These are phyloP conservation scores for Epirrita christyi DNA, from an alignment of 2,888 invertebrate species.

Conservation along the genomic window DNA sequence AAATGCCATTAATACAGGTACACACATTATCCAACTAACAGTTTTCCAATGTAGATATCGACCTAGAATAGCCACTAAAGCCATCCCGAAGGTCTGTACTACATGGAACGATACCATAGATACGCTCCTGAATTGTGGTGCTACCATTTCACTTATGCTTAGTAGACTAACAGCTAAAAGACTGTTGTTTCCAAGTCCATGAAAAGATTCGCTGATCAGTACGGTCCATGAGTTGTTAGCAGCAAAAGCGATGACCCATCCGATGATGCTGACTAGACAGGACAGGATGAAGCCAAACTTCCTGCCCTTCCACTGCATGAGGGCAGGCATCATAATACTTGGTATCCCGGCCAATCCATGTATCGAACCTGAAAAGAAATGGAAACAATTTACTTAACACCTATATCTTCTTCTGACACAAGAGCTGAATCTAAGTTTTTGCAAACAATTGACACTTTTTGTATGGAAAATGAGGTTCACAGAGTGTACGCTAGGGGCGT, in stretches of 20 bases:
- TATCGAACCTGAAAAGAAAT: constrained; percentile 39
- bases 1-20: constrained; percentile 25
- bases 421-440: too few species aligned
- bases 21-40: constrained; percentile 32
- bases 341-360: constrained; percentile 44
- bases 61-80: constrained; percentile 29
- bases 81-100: constrained; percentile 36
- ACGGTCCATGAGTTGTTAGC: constrained; percentile 26
- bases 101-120: constrained; percentile 32
- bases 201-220: constrained; percentile 40
- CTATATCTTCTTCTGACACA: too few species aligned
- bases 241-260: constrained; percentile 36
- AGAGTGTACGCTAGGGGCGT: too few species aligned
- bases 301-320: constrained; percentile 44
- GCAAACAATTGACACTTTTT: too few species aligned
- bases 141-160: constrained; percentile 41
- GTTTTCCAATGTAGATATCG: constrained; percentile 41
- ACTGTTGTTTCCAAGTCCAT: constrained; percentile 41
- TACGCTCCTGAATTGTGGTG: constrained; percentile 36
- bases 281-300: constrained; percentile 39
- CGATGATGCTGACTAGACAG: constrained; percentile 36
- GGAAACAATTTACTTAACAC: too few species aligned
- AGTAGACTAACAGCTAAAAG: constrained; percentile 35
- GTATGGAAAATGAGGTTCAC: too few species aligned
- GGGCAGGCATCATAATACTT: constrained; percentile 37